A percentile compares a stretch with the other conserved stretches of the same genome.
phyloP scores from a whole-genome alignment of 2,113 vertebrate genomes.

The Cervus canadensis region DNA sequence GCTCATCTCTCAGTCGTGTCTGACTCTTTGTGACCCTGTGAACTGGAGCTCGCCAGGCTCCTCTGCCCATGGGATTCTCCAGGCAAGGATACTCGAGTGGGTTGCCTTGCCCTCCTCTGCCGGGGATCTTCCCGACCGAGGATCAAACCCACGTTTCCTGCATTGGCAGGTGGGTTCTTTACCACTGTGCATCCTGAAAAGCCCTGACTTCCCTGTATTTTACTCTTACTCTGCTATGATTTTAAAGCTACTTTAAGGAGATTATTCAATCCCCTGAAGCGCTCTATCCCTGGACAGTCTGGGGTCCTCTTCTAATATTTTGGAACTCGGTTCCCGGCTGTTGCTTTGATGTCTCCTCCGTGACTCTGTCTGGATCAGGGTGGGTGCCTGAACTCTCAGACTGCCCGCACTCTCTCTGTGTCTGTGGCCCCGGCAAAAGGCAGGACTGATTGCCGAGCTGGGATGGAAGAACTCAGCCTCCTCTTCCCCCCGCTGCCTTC shows the following conservation, averaged over 20 bases:
- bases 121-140: not conserved
- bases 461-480: too few species aligned
- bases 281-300: accelerated
- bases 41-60: not conserved
- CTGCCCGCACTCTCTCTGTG: accelerated
- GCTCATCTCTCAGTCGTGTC: not conserved
- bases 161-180: not conserved
- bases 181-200: not conserved
- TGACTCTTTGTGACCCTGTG: not conserved
- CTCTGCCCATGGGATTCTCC: not conserved
- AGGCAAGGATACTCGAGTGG: not conserved
- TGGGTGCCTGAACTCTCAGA: too few species aligned
- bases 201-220: not conserved
- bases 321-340: not conserved
- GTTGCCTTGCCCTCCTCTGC: not conserved
- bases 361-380: not conserved
- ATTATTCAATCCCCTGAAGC: not conserved
- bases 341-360: not conserved
- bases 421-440: too few species aligned
- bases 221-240: not conserved
- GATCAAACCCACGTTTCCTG: not conserved
- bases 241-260: not conserved
- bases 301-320: not conserved
- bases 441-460: accelerated
- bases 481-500: not conserved